These are phyloP conservation scores for Garrulus glandarius DNA, from an alignment of 2,797 vertebrate genomes.

Conservation along the genomic window DNA sequence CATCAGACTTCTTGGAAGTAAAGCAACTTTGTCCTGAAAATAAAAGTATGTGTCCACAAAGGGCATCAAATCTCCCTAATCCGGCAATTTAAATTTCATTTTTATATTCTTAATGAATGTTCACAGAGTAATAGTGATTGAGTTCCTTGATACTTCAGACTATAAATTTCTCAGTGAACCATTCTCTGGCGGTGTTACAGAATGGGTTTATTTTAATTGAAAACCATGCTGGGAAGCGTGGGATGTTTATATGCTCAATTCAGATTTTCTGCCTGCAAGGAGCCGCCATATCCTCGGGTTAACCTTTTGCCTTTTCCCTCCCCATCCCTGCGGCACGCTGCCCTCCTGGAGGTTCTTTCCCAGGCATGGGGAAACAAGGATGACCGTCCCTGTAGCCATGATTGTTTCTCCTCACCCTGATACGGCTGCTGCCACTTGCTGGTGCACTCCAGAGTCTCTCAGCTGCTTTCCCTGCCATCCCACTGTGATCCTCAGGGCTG, in stretches of 20 bases:
- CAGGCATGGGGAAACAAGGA: background rate
- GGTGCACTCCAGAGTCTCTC: background rate
- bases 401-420: background rate
- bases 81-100: slow-evolving; percentile 16
- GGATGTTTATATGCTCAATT: slow-evolving; percentile 32
- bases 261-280: background rate
- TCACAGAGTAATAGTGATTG: background rate
- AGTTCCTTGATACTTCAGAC: background rate
- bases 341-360: background rate
- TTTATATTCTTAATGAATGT: slow-evolving; percentile 26
- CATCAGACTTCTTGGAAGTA: slow-evolving; percentile 23
- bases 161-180: slow-evolving; percentile 16
- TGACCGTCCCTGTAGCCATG: rapidly evolving
- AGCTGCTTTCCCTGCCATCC: background rate
- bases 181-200: slow-evolving; percentile 11
- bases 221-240: background rate
- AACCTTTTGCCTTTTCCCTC: background rate
- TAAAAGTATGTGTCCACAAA: slow-evolving; percentile 15
- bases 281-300: background rate
- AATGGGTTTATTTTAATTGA: slow-evolving; percentile 30
- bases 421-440: rapidly evolving
- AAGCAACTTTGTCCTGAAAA: slow-evolving; percentile 16
- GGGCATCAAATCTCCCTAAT: slow-evolving; percentile 27
- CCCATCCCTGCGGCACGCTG: rapidly evolving
- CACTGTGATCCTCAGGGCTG: background rate